Evolutionary conservation across 1,140 invertebrate genomes (phyloP), one percentile per base, ranked within the genome.

Genomic region (Drosophila funebris): DNA sequence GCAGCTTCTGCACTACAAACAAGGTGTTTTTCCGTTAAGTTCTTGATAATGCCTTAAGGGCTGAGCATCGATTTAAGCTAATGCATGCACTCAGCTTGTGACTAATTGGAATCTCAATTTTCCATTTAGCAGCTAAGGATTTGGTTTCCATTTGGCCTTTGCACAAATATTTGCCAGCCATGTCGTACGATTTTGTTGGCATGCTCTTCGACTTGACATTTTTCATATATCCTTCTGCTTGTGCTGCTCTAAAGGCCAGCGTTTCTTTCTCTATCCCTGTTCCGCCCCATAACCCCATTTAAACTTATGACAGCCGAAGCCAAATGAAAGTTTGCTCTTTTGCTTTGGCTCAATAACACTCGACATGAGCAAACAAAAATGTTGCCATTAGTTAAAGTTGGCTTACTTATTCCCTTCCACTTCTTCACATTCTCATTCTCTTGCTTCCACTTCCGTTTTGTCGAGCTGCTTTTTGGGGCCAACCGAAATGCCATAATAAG

Each of bases 241-340:
- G 29, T n/a, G 29, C 11, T 18, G 9, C 20, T 24, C 2, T 27
- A 39, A 31, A 27, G 33, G 27, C 68, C 46, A 22, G 24, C 36
- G 4, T 58, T 9, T 22, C 14, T 18, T 39, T 33, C 44, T 16
- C 50, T 57, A 46, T 46, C 24, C 29, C 48, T 56, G 18, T 33
- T 41, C 61, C 54, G 31, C 43, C 31, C 43, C 50, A 53, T 70
- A 58, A 58, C 60, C 64, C 60, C 71, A 80, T 78, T 83, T 76
- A 68, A 84, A 77, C 69, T 84, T 73, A 76, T 84, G 77, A 73
- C 77, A 77, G 69, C 61, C 52, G 48, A 36, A 85, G 77, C 73
- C 81, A 84, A 85, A 80, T 76, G 68, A 80, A 84, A 76, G 68
- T 85, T 85, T 80, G 62, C 60, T 63, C 63, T 58, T 62, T 58